Evolutionary conservation across 64 coral and sea anemone species (phyloP).

Genomic region (Cladopsammia gracilis): DNA sequence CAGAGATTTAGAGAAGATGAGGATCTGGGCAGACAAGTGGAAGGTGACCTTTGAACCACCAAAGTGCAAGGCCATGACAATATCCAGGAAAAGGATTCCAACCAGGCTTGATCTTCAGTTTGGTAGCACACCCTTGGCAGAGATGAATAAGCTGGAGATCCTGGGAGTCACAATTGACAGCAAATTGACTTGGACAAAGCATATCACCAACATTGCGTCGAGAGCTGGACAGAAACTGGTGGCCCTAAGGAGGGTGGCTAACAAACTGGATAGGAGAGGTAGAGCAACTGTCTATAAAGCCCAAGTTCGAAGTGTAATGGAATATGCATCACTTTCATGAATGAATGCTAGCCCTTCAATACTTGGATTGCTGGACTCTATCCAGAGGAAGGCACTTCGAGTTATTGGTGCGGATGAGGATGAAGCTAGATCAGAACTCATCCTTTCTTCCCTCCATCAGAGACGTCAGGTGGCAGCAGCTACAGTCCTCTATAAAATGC

Average conservation of each 20-base stretch:
- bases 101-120: neutral
- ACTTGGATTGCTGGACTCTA: neutral
- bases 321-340: neutral
- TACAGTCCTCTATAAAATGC: too few species aligned
- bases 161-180: constrained; percentile 6
- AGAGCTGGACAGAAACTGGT: constrained; percentile 2
- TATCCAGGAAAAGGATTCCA: constrained; percentile 14
- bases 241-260: neutral
- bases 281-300: constrained; percentile 15
- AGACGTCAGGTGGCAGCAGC: too few species aligned
- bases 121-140: constrained; percentile 5
- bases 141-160: neutral
- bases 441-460: too few species aligned
- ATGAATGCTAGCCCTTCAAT: constrained; percentile 4
- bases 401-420: too few species aligned
- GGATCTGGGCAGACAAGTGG: neutral
- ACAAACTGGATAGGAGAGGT: neutral
- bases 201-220: neutral
- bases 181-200: constrained; percentile 1
- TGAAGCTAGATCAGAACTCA: too few species aligned
- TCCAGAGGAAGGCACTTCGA: neutral
- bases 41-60: neutral
- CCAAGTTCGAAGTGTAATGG: neutral
- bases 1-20: neutral
- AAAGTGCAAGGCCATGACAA: constrained; percentile 18